These are phyloP conservation scores for Ditula angustiorana DNA, from an alignment of 2,888 invertebrate species.

Conservation along the genomic window DNA sequence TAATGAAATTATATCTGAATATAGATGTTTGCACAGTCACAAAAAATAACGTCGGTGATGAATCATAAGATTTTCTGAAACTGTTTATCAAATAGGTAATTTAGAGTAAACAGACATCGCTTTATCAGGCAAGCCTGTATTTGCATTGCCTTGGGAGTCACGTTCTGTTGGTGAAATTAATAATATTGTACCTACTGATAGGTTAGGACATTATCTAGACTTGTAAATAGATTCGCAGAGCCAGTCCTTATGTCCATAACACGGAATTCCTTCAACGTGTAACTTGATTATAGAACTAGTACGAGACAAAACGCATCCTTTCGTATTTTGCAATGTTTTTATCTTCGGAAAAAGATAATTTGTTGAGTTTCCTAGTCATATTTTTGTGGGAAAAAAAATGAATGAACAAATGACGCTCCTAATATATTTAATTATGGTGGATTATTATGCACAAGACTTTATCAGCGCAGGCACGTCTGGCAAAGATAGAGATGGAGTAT, in stretches of 20 bases:
- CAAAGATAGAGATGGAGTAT: no score
- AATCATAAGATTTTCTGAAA: slow-evolving; percentile 28
- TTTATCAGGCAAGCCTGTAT: slow-evolving; percentile 36
- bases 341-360: no score
- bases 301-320: no score
- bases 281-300: no score
- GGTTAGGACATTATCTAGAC: background rate
- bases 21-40: background rate
- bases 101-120: slow-evolving; percentile 28
- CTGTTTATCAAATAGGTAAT: slow-evolving; percentile 37
- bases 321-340: no score
- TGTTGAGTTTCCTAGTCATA: no score
- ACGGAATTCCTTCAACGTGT: background rate
- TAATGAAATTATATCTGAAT: background rate
- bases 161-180: slow-evolving; percentile 20
- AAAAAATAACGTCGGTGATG: slow-evolving; percentile 6
- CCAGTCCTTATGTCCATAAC: background rate
- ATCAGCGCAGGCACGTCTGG: no score
- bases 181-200: background rate
- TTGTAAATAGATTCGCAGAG: background rate
- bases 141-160: slow-evolving; percentile 25
- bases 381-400: no score
- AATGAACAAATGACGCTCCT: no score
- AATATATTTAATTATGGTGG: no score
- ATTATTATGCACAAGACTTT: no score